Conservation (phyloP, 2,113 vertebrate genomes). For the Bos javanicus region DNA sequence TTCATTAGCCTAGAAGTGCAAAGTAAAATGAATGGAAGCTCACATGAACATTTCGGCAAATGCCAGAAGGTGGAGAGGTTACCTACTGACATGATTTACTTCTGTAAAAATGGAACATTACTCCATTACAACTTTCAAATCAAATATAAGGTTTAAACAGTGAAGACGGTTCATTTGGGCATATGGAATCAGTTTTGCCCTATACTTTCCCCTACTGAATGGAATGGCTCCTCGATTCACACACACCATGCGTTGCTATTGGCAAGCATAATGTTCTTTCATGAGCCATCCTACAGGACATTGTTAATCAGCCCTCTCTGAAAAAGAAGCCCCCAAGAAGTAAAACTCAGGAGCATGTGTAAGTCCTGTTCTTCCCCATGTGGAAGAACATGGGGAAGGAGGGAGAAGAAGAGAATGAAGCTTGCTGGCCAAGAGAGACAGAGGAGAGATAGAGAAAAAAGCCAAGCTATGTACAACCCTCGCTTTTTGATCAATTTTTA, state of each 20-base stretch:
- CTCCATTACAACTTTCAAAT: background rate
- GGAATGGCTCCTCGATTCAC: background rate
- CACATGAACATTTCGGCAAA: background rate
- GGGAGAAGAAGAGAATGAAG: background rate
- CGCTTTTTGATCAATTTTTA: background rate
- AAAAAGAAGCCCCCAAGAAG: background rate
- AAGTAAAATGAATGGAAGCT: background rate
- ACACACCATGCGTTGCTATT: too few relatives aligned
- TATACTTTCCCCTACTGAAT: background rate
- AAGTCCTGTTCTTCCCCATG: background rate
- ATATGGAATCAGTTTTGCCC: background rate
- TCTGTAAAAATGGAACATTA: background rate
- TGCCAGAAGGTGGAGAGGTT: background rate
- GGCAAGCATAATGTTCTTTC: background rate
- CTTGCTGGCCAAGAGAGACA: background rate
- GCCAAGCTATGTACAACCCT: background rate
- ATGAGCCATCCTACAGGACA: background rate
- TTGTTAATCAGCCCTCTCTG: background rate
- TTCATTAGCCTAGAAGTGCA: background rate
- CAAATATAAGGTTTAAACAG: background rate
- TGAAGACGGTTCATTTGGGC: background rate
- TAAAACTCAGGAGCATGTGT: background rate
- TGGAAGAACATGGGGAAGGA: background rate
- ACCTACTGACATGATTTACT: background rate
- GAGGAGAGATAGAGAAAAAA: background rate